phyloP scores from a whole-genome alignment of 2,888 invertebrate species.

The Agriopis leucophaearia region DNA sequence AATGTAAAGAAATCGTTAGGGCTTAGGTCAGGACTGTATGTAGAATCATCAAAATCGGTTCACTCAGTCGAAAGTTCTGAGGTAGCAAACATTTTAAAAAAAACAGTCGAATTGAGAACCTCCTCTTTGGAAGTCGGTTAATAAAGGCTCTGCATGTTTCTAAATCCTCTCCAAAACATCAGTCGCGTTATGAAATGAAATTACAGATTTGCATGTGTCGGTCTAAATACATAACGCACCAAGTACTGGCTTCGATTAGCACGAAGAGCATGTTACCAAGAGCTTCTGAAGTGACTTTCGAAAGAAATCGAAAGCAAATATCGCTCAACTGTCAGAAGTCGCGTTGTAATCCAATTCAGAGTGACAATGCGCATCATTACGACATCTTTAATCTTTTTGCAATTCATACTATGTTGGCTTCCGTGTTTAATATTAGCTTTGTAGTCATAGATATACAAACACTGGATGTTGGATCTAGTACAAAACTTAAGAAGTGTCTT shows the following conservation, averaged over 20 bases:
- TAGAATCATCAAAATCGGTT: too few species aligned
- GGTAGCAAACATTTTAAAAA: too few species aligned
- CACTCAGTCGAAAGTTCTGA: too few species aligned
- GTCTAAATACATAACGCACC: conserved; percentile 14
- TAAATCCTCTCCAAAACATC: not conserved
- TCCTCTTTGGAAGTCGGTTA: too few species aligned
- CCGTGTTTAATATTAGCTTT: conserved; percentile 17
- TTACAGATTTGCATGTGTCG: conserved; percentile 10
- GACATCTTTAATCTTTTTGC: conserved; percentile 43
- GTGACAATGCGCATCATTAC: conserved; percentile 39
- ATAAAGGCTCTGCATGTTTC: not conserved
- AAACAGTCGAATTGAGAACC: too few species aligned
- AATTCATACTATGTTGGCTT: conserved; percentile 31
- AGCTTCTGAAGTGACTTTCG: conserved; percentile 47
- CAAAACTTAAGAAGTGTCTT: too few species aligned
- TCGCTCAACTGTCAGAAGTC: conserved; percentile 20
- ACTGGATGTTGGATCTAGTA: too few species aligned
- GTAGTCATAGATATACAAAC: not conserved
- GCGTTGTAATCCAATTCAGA: conserved; percentile 47
- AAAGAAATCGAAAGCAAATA: conserved; percentile 54
- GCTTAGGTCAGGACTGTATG: too few species aligned
- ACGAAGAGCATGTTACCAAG: conserved; percentile 32
- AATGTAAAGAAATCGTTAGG: too few species aligned
- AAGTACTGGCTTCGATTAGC: conserved; percentile 21
- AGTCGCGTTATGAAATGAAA: conserved; percentile 3